A percentile compares a stretch with the other conserved stretches of the same genome.
Evolutionary conservation across 2,888 invertebrate species (phyloP).

Genomic region (Aphidius colemani): DNA sequence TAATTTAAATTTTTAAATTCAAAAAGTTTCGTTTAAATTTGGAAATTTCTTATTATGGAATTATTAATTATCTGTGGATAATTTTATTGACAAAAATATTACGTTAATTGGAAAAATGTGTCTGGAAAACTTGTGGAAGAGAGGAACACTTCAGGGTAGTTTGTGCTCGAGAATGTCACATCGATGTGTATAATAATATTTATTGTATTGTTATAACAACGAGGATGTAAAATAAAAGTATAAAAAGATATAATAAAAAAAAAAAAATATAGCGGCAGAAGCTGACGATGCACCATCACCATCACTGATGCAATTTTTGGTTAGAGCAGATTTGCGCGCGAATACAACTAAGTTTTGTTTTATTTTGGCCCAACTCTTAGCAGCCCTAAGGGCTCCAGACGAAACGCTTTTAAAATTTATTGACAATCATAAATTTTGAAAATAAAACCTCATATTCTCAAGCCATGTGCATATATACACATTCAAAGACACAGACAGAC

Average conservation of each 20-base stretch:
- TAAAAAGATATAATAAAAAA: slow-evolving; percentile 20
- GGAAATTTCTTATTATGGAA: no score
- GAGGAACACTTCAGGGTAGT: no score
- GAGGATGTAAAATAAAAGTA: slow-evolving; percentile 30
- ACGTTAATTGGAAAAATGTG: no score
- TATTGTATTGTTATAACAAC: slow-evolving; percentile 9
- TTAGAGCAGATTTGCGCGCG: slow-evolving; percentile 3
- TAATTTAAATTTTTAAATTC: no score
- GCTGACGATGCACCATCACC: slow-evolving; percentile 14
- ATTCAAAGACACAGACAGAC: background rate
- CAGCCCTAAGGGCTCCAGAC: slow-evolving; percentile 61
- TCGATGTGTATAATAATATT: no score
- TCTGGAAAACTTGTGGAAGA: no score
- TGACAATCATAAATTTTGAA: slow-evolving; percentile 62
- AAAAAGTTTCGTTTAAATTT: no score
- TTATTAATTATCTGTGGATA: no score
- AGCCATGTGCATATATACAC: slow-evolving; percentile 10
- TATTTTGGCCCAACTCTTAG: slow-evolving; percentile 55
- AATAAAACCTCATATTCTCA: slow-evolving; percentile 60
- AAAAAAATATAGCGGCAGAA: slow-evolving; percentile 13
- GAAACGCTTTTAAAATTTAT: slow-evolving; percentile 62
- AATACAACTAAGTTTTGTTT: slow-evolving; percentile 39
- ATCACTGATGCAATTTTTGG: slow-evolving; percentile 5
- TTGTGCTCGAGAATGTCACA: no score
- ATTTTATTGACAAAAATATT: no score